A percentile compares a stretch with the other conserved stretches of the same genome.
Evolutionary conservation across 53 echinoderm and acorn worm species (phyloP).

Genomic region (Echinometra lucunter): DNA sequence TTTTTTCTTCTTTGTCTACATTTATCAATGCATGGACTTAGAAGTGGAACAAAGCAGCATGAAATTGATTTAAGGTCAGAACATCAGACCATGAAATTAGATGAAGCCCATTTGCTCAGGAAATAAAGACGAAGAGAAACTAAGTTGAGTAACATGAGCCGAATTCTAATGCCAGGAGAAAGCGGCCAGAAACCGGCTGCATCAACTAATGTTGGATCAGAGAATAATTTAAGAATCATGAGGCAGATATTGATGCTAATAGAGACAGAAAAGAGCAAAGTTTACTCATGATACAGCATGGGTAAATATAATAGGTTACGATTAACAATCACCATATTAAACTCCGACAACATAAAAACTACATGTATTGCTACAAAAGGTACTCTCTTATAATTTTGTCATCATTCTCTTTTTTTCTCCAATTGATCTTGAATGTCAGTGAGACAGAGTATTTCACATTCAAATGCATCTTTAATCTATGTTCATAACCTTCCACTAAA

Average conservation of each 20-base stretch:
- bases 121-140: not conserved
- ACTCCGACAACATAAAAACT: not conserved
- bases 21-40: not conserved
- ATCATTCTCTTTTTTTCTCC: not conserved
- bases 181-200: constrained; percentile 26
- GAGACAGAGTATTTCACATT: not conserved
- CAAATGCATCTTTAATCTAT: not conserved
- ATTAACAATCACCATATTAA: constrained; percentile 1
- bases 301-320: not conserved
- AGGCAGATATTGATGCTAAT: not conserved
- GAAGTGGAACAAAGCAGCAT: not conserved
- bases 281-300: constrained; percentile 2
- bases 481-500: not conserved
- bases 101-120: not conserved
- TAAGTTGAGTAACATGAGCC: constrained; percentile 9
- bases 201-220: not conserved
- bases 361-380: too few relatives aligned
- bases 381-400: not conserved
- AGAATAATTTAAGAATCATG: not conserved
- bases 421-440: not conserved
- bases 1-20: not conserved
- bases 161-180: not conserved
- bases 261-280: constrained; percentile 21
- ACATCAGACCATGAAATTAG: constrained; percentile 22
- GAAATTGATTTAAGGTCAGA: constrained; percentile 20